Evolutionary conservation across 2,888 invertebrate species (phyloP).

Genomic region (Napeogenes inachia): DNA sequence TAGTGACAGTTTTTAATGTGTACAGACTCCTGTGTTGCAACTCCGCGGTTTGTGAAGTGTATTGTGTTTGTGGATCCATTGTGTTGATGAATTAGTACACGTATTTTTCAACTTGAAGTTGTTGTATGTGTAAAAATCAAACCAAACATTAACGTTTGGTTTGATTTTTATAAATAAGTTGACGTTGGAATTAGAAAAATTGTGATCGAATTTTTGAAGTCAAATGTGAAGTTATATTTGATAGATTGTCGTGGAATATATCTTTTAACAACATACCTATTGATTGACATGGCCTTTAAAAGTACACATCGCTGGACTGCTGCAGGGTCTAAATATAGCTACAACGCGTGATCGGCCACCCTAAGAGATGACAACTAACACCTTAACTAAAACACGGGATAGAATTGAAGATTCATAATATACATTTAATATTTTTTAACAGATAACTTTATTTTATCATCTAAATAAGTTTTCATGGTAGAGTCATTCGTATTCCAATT

Average conservation of each 20-base stretch:
- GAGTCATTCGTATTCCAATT: neutral
- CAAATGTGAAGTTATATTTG: neutral
- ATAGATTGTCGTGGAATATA: slow-evolving; percentile 2
- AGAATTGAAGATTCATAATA: too few species aligned
- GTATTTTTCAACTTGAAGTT: slow-evolving; percentile 39
- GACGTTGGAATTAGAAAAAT: slow-evolving; percentile 9
- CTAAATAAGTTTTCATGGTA: neutral
- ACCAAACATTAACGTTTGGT: neutral
- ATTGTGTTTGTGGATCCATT: slow-evolving; percentile 25
- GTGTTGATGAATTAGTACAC: slow-evolving; percentile 18
- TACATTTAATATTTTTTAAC: too few species aligned
- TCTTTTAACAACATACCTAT: slow-evolving; percentile 39
- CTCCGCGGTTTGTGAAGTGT: slow-evolving; percentile 31
- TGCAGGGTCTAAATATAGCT: slow-evolving; percentile 63
- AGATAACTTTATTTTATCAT: neutral
- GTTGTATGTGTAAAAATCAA: slow-evolving; percentile 22
- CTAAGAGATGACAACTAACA: slow-evolving; percentile 39
- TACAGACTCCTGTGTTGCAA: slow-evolving; percentile 35
- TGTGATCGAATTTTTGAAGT: slow-evolving; percentile 11
- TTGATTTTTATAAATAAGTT: neutral
- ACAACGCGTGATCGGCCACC: slow-evolving; percentile 45
- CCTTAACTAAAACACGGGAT: neutral
- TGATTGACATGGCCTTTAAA: slow-evolving; percentile 55
- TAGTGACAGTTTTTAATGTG: slow-evolving; percentile 26
- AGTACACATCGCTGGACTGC: slow-evolving; percentile 56